Conservation (phyloP, 2,888 invertebrate species). For the Limnephilus auricula region DNA sequence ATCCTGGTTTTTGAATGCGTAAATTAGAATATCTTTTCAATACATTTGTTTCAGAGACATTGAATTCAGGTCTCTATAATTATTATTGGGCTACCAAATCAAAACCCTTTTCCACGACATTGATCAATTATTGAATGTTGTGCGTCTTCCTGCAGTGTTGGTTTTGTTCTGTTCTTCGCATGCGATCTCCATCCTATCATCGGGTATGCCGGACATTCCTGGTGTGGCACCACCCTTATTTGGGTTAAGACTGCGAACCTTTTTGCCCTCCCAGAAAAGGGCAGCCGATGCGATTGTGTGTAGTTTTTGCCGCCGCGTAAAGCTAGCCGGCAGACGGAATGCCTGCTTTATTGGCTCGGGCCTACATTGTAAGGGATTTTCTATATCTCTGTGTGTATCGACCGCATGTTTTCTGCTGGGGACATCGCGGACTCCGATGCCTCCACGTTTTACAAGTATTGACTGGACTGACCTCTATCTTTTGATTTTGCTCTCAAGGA, state of each 20-base stretch:
- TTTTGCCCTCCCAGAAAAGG: slow-evolving; percentile 32
- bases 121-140: not conserved
- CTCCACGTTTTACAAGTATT: not conserved
- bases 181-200: not conserved
- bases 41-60: no score
- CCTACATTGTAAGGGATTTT: not conserved
- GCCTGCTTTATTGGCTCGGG: not conserved
- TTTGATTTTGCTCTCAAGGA: not conserved
- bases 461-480: not conserved
- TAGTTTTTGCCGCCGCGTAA: slow-evolving; percentile 13
- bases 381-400: not conserved
- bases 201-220: slow-evolving; percentile 35
- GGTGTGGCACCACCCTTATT: slow-evolving; percentile 32
- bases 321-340: slow-evolving; percentile 8
- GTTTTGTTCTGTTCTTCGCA: not conserved
- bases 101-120: not conserved
- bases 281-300: slow-evolving; percentile 10
- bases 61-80: no score
- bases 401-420: not conserved
- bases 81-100: not conserved
- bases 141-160: not conserved
- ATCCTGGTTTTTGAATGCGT: no score
- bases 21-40: no score
- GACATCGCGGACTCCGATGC: not conserved
- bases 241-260: slow-evolving; percentile 21